Conservation (phyloP, 1,140 invertebrate species). For the Drosophila ogumai region DNA sequence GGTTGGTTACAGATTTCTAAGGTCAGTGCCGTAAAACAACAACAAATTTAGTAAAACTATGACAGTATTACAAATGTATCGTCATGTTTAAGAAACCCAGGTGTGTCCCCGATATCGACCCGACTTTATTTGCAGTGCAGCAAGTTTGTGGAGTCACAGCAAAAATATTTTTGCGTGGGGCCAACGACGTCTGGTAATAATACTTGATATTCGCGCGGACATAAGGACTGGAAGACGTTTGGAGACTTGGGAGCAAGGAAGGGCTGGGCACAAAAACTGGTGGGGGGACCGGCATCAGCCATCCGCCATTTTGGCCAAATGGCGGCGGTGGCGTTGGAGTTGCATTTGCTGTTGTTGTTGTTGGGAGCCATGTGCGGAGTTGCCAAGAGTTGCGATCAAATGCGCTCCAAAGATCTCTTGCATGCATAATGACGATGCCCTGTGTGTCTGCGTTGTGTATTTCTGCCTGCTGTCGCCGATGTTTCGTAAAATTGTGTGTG, state of each 20-base stretch:
- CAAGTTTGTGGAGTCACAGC: conserved; percentile 48
- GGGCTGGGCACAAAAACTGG: conserved; percentile 6
- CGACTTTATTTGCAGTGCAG: conserved; percentile 8
- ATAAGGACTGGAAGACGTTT: conserved; percentile 18
- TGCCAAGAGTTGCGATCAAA: conserved; percentile 51
- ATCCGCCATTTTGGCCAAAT: conserved; percentile 68
- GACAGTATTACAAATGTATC: neutral
- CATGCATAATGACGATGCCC: conserved; percentile 69
- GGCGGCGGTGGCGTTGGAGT: conserved; percentile 34
- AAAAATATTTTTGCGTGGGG: conserved; percentile 77
- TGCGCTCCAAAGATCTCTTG: conserved; percentile 56
- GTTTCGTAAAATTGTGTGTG: conserved; percentile 63
- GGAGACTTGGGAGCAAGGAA: neutral
- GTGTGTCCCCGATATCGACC: neutral
- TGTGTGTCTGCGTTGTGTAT: conserved; percentile 23
- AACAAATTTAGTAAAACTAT: neutral
- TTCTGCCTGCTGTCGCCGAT: conserved; percentile 38
- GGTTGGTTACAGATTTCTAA: neutral
- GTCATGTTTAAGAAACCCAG: neutral
- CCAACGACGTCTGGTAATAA: conserved; percentile 46
- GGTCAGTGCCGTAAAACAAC: neutral
- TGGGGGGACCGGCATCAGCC: conserved; percentile 15
- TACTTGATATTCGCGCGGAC: conserved; percentile 27
- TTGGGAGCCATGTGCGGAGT: conserved; percentile 44
- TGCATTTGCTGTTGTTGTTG: conserved; percentile 11